Evolutionary conservation across 1,140 invertebrate species (phyloP).

Genomic region (Callitettix versicolor): DNA sequence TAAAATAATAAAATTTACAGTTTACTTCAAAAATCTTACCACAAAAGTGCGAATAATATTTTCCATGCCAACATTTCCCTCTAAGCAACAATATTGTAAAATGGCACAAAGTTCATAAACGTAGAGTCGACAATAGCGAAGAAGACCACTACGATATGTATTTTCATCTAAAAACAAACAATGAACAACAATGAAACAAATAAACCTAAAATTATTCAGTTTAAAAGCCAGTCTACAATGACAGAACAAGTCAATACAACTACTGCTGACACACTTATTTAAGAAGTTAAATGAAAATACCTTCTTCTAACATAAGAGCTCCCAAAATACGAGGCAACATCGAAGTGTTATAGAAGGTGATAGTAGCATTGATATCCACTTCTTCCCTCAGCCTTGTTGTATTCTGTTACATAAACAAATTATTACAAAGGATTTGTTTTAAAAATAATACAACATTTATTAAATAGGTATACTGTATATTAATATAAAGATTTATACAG

Average conservation of each 20-base stretch:
- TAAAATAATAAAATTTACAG: no score
- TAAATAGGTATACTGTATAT: no score
- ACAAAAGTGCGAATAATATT: slow-evolving; percentile 31
- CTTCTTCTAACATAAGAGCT: slow-evolving; percentile 11
- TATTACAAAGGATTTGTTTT: no score
- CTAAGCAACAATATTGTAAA: slow-evolving; percentile 31
- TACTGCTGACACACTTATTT: no score
- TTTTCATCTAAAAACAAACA: slow-evolving; percentile 11
- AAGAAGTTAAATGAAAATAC: slow-evolving; percentile 7
- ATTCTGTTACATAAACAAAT: no score
- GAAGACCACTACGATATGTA: background rate
- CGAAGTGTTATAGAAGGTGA: slow-evolving; percentile 19
- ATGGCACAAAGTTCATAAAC: slow-evolving; percentile 32
- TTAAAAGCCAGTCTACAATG: background rate
- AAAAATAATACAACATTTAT: no score
- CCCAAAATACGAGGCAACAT: slow-evolving; percentile 10
- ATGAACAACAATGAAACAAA: slow-evolving; percentile 16
- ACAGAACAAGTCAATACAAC: slow-evolving; percentile 8
- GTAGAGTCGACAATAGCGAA: slow-evolving; percentile 11
- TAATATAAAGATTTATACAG: no score
- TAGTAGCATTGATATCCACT: slow-evolving; percentile 33
- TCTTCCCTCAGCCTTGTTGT: slow-evolving; percentile 31
- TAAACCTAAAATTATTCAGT: background rate
- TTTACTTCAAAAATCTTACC: slow-evolving; percentile 29
- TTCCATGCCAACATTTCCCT: slow-evolving; percentile 31